Evolutionary conservation across 1,140 invertebrate species (phyloP).

Genomic region (Sesamia nonagrioides): DNA sequence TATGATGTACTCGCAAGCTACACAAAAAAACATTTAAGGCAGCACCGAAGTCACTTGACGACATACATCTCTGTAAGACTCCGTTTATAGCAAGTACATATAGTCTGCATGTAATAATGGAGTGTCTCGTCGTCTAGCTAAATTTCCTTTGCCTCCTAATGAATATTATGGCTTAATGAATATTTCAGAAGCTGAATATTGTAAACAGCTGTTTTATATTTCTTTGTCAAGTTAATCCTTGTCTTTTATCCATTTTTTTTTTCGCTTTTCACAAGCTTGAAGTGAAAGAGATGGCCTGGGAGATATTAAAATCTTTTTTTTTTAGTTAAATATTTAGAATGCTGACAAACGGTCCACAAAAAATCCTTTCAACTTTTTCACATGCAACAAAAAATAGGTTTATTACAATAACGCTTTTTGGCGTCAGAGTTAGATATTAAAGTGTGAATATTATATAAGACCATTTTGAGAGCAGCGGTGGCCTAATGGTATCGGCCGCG

Average conservation of each 20-base stretch:
- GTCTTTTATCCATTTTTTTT: neutral
- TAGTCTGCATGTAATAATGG: slow-evolving; percentile 8
- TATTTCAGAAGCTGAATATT: slow-evolving; percentile 20
- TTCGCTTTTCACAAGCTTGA: too few species aligned
- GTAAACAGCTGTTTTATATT: slow-evolving; percentile 9
- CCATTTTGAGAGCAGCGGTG: too few species aligned
- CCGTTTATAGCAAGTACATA: neutral
- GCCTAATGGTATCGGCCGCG: too few species aligned
- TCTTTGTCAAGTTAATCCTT: slow-evolving; percentile 5
- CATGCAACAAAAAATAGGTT: too few species aligned
- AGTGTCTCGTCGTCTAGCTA: slow-evolving; percentile 24
- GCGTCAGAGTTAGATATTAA: too few species aligned
- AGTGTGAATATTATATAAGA: too few species aligned
- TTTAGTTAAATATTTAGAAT: too few species aligned
- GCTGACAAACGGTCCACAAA: too few species aligned
- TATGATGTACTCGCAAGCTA: neutral
- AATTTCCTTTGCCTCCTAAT: slow-evolving; percentile 28
- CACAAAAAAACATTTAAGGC: neutral
- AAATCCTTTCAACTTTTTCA: too few species aligned
- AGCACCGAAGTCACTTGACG: neutral
- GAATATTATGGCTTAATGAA: slow-evolving; percentile 31
- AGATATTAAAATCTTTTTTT: neutral
- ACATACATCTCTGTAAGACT: neutral
- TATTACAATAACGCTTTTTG: too few species aligned
- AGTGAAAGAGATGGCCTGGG: neutral